Percentiles rank a stretch among this genome's conserved stretches.
Evolutionary conservation across 2,888 invertebrate genomes (phyloP).

Genomic region (Agonopterix alstromeriana): DNA sequence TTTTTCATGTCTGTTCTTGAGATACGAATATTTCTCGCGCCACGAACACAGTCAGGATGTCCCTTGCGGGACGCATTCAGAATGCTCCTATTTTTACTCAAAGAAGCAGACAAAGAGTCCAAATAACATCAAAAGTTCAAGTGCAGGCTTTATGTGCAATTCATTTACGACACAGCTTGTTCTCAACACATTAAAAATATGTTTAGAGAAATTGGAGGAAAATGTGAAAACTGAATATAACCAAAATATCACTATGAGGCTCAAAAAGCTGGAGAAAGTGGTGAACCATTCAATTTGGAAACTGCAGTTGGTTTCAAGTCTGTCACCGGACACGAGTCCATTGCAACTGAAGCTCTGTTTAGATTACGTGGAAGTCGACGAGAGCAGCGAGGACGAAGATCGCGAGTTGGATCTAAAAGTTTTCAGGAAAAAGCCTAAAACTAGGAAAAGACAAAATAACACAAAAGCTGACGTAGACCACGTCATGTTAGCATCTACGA

Average conservation of each 20-base stretch:
- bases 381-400: constrained; percentile 68
- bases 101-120: constrained; percentile 49
- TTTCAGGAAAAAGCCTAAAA: constrained; percentile 54
- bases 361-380: constrained; percentile 64
- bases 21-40: constrained; percentile 77
- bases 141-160: constrained; percentile 76
- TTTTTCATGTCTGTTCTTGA: constrained; percentile 82
- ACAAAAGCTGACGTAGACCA: constrained; percentile 54
- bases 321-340: constrained; percentile 65
- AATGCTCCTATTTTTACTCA: constrained; percentile 69
- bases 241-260: constrained; percentile 28
- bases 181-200: constrained; percentile 73
- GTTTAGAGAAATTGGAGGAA: constrained; percentile 66
- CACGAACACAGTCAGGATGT: constrained; percentile 65
- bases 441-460: constrained; percentile 46
- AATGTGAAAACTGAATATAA: constrained; percentile 37
- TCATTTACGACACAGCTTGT: constrained; percentile 77
- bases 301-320: constrained; percentile 80
- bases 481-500: constrained; percentile 52
- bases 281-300: constrained; percentile 84
- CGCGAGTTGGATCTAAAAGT: constrained; percentile 43
- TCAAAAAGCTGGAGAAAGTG: constrained; percentile 58
- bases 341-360: constrained; percentile 57
- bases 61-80: constrained; percentile 62
- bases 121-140: constrained; percentile 35